Percentiles rank a stretch among this genome's conserved stretches.
Evolutionary conservation across 2,888 invertebrate genomes (phyloP).

Genomic region (Caenorhabditis afra): DNA sequence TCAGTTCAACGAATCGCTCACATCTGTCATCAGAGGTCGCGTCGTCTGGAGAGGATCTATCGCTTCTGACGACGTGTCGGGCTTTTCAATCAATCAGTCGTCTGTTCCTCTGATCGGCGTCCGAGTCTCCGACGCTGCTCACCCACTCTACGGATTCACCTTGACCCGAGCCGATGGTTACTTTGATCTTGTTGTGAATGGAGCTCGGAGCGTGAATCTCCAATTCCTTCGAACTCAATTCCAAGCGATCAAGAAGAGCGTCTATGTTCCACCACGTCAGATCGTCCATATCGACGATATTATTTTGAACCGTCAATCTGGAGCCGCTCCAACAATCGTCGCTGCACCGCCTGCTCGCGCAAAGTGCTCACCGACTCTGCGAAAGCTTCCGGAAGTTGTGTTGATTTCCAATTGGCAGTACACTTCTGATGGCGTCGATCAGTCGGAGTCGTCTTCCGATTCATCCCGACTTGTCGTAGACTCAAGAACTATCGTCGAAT

Average conservation of each 20-base stretch:
- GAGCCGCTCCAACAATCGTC: neutral
- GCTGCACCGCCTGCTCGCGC: conserved; percentile 38
- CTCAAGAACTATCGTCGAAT: conserved; percentile 46
- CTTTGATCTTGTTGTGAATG: conserved; percentile 99
- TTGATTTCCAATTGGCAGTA: conserved; percentile 60
- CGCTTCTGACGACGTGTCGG: conserved; percentile 5
- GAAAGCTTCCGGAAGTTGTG: conserved; percentile 42
- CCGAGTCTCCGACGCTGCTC: conserved; percentile 94
- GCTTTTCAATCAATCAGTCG: conserved; percentile 83
- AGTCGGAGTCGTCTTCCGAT: neutral
- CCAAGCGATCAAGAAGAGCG: conserved; percentile 86
- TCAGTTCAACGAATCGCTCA: conserved; percentile 97
- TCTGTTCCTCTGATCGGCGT: conserved; percentile 96
- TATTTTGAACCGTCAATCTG: conserved; percentile 64
- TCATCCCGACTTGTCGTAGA: conserved; percentile 46
- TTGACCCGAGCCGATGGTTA: conserved; percentile 83
- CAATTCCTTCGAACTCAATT: conserved; percentile 81
- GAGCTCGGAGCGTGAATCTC: conserved; percentile 87
- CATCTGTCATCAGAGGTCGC: conserved; percentile 97
- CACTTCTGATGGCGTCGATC: conserved; percentile 38
- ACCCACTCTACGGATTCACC: conserved; percentile 89
- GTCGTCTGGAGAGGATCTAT: conserved; percentile 84
- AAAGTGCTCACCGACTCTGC: conserved; percentile 55
- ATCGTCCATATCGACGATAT: conserved; percentile 91
- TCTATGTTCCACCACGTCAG: conserved; percentile 97